phyloP scores from a whole-genome alignment of 2,797 vertebrate genomes.

The Liparis tanakae region DNA sequence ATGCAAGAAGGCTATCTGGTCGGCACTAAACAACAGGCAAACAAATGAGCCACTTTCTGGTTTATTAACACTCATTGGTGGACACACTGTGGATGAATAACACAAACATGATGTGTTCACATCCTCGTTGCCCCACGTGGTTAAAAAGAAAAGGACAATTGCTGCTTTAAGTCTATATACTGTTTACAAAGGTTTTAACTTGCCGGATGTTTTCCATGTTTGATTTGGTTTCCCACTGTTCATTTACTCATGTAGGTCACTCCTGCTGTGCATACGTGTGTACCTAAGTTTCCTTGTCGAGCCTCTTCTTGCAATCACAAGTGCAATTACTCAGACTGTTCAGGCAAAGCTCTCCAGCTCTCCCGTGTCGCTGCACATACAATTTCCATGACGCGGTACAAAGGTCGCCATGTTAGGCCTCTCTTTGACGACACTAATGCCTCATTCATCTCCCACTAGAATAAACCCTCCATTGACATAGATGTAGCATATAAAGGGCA shows the following conservation, averaged over 20 bases:
- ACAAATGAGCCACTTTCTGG: neutral
- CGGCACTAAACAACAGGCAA: neutral
- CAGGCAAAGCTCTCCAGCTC: constrained; percentile 24
- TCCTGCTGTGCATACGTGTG: constrained; percentile 25
- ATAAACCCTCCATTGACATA: constrained; percentile 2
- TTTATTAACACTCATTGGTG: neutral
- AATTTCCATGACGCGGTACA: constrained; percentile 31
- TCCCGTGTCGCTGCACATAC: constrained; percentile 20
- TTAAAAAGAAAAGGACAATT: neutral
- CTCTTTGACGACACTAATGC: constrained; percentile 23
- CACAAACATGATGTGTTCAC: neutral
- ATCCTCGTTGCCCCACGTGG: neutral
- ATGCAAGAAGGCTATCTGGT: neutral
- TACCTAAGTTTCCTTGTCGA: constrained; percentile 5
- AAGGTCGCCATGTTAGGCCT: constrained; percentile 24
- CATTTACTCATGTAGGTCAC: constrained; percentile 36
- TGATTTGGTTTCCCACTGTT: constrained; percentile 14
- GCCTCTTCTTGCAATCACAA: constrained; percentile 29
- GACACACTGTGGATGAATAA: neutral
- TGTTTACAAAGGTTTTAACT: constrained; percentile 4
- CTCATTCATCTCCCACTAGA: constrained; percentile 36
- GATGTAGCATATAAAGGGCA: constrained; percentile 6
- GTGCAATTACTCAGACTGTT: constrained; percentile 30
- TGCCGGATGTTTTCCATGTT: neutral
- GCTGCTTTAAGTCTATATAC: constrained; percentile 4